phyloP scores from a whole-genome alignment of 2,888 invertebrate genomes.

The Phyllotreta striolata region DNA sequence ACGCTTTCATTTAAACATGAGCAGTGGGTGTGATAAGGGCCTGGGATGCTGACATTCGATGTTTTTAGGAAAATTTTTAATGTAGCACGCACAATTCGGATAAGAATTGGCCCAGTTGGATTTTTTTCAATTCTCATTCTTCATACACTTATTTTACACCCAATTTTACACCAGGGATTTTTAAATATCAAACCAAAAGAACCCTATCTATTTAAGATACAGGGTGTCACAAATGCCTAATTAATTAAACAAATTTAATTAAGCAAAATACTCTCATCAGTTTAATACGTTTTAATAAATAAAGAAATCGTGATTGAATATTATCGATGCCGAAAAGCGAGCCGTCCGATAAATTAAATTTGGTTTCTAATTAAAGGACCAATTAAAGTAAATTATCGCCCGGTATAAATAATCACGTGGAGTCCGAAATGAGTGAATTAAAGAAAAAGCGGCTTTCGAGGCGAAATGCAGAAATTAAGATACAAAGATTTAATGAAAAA shows the following conservation, averaged over 20 bases:
- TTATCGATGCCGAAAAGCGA: no score
- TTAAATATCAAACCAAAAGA: no score
- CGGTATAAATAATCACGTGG: constrained; percentile 20
- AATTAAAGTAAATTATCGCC: constrained; percentile 1
- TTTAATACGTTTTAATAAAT: no score
- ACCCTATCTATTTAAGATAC: no score
- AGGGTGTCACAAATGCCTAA: no score
- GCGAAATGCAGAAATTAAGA: constrained; percentile 33
- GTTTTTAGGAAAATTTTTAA: constrained; percentile 2
- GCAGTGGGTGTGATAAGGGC: constrained; percentile 40
- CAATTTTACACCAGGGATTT: no score
- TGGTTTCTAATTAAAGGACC: constrained; percentile 4
- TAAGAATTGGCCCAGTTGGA: neutral
- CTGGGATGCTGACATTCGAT: constrained; percentile 8
- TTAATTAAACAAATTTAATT: no score
- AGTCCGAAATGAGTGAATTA: constrained; percentile 25
- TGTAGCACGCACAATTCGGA: neutral
- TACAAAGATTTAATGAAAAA: constrained; percentile 37
- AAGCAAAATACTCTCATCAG: no score
- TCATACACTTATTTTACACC: no score
- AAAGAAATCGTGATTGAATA: neutral
- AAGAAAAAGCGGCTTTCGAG: constrained; percentile 15
- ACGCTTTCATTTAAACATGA: constrained; percentile 19
- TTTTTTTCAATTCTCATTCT: no score
- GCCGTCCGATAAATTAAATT: neutral